Base-by-base conservation (phyloP, 2,888 invertebrate genomes). In the Auanema sp. region DNA sequence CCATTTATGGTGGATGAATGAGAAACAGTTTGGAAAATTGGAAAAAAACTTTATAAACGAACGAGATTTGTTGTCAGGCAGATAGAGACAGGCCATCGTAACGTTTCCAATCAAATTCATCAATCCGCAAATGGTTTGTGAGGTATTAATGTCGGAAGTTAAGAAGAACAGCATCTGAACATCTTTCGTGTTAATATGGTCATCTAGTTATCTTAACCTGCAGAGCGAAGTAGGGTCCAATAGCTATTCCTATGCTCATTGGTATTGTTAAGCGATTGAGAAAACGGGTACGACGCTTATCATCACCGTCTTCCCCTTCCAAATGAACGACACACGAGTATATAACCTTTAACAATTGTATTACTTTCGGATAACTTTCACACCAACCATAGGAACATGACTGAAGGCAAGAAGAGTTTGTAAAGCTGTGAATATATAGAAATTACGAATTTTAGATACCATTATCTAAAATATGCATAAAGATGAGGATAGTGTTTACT, bases 181-280 rank as follows among this genome's bases (percentile, higher is more conserved):
- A n/a, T n/a, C 12, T 12, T n/a, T n/a, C 14, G 51, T 14, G 12
- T 14, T 14, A 14, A 43, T 43, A 16, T 18, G 12, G n/a, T n/a
- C n/a, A n/a, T 18, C 12, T n/a, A 59, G 18, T 5, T 21, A 52
- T 3, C n/a, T 4, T 12, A 25, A 66, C 66, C 56, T 63, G 62
- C 2, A 66, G 41, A 23, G 77, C 79, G 10, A 68, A 42, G 58
- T 73, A 79, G 0, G 79, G 79, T 14, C 79, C 79, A 1, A 68
- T 59, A 1, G 80, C 78, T 33, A 71, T 71, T 1, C 79, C 79
- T 23, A 80, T 65, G 41, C 79, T 77, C 23, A 68, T 63, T 2
- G 80, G 80, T 42, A 80, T 74, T n/a, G 72, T 67, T 41, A 79
- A 64, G 25, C 73, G 55, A 54, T 79, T 75, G 8, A 80, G 64